Evolutionary conservation across 2,888 invertebrate genomes (phyloP), one percentile per base, ranked within the genome.

Genomic region (Mythimna vitellina): DNA sequence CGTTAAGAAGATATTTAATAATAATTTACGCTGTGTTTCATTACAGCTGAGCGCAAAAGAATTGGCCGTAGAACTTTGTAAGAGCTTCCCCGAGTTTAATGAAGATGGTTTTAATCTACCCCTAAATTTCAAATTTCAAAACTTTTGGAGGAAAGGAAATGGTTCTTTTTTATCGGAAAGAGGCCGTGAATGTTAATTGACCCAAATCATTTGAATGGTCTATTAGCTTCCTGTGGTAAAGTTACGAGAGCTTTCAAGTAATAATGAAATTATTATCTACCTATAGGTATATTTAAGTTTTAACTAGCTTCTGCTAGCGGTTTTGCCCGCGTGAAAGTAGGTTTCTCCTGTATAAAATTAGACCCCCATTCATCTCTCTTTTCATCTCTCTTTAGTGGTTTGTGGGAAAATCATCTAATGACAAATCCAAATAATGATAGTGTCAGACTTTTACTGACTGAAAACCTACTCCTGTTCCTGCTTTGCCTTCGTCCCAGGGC

Each of bases 41-140:
- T 70, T 75, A 71, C 53, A 49, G 22, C 3, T 51, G 32, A 62
- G 32, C 42, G 73, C 61, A 63, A 83, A 76, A 74, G 25, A 85
- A 83, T 67, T 56, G 63, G 25, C 22, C 63, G 38, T 46, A 25
- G 20, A 71, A 83, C 63, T 83, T 76, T 64, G 4, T 49, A n/a
- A 68, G 53, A 73, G 71, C 57, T 65, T 72, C 61, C 35, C 53
- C 35, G 71, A 83, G 64, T 81, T 84, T 67, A 83, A 84, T 78
- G 66, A 83, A 81, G 67, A 69, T 69, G 77, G 66, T 76, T 86
- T 76, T 83, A 80, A 83, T 83, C 66, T 71, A 57, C 58, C 65
- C 65, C 54, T 68, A 65, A 85, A 70, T 82, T 82, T 69, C 6
- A 57, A 78, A 72, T 63, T 70, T 65, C 10, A 5, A 54, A 83